Evolutionary conservation across 1,140 invertebrate genomes (phyloP).

Genomic region (Macrocentrus cingulum): DNA sequence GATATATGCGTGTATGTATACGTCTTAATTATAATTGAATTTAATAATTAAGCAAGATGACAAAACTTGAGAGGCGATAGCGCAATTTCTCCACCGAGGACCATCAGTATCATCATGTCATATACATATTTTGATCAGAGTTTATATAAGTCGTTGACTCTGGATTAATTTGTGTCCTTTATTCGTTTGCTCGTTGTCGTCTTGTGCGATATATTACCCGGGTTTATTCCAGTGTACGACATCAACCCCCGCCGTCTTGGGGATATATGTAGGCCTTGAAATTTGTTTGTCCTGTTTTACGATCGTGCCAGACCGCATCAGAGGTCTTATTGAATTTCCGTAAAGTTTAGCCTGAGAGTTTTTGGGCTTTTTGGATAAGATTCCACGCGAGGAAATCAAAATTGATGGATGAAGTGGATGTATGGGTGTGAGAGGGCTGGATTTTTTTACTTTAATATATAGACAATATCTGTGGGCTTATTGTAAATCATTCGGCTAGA

Average conservation of each 20-base stretch:
- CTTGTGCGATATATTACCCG: background rate
- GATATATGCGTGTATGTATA: too few relatives aligned
- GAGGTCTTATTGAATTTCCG: constrained; percentile 53
- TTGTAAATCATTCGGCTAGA: constrained; percentile 24
- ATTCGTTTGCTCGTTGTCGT: too few relatives aligned
- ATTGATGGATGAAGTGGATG: too few relatives aligned
- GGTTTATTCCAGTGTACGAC: background rate
- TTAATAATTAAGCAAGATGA: too few relatives aligned
- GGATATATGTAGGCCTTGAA: constrained; percentile 31
- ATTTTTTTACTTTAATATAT: background rate
- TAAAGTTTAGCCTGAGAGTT: constrained; percentile 30
- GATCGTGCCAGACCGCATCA: constrained; percentile 50
- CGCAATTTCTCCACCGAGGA: too few relatives aligned
- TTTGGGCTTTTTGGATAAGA: background rate
- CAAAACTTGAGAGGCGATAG: too few relatives aligned
- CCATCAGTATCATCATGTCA: too few relatives aligned
- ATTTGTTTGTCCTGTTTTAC: constrained; percentile 58
- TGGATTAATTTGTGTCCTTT: too few relatives aligned
- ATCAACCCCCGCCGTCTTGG: background rate
- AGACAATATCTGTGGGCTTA: constrained; percentile 1
- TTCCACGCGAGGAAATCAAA: too few relatives aligned
- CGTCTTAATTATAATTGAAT: too few relatives aligned
- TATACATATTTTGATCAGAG: too few relatives aligned
- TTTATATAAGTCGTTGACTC: too few relatives aligned
- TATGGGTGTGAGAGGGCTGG: background rate